Percentiles rank a stretch among this genome's conserved stretches.
Evolutionary conservation across 2,888 invertebrate species (phyloP).

Genomic region (Sericinus montela): DNA sequence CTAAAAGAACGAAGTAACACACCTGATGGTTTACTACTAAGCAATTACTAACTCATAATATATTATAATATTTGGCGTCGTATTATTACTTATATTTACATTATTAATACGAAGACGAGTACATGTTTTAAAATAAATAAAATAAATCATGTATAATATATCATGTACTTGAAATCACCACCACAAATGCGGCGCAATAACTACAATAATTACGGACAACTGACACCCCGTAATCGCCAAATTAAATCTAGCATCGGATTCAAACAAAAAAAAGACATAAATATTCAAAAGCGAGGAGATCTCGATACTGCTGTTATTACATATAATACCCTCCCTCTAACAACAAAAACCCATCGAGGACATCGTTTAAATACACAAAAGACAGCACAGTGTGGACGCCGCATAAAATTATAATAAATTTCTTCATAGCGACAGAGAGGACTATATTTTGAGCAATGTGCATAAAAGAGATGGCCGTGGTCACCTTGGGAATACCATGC

Average conservation of each 20-base stretch:
- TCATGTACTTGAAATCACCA: constrained; percentile 17
- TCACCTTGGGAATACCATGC: constrained; percentile 32
- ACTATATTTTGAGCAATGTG: constrained; percentile 22
- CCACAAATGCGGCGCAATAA: constrained; percentile 29
- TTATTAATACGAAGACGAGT: too few relatives aligned
- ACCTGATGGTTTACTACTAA: too few relatives aligned
- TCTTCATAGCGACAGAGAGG: constrained; percentile 41
- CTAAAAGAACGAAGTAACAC: too few relatives aligned
- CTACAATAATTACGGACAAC: constrained; percentile 60
- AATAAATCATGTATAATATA: background rate
- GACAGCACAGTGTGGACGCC: constrained; percentile 49
- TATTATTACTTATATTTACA: too few relatives aligned
- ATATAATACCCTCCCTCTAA: constrained; percentile 55
- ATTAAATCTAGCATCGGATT: constrained; percentile 48
- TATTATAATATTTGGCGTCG: too few relatives aligned
- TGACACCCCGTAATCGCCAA: constrained; percentile 60
- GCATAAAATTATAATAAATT: constrained; percentile 79
- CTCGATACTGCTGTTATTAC: constrained; percentile 47
- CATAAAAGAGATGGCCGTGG: constrained; percentile 30
- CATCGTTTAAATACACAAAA: constrained; percentile 70
- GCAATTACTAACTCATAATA: too few relatives aligned
- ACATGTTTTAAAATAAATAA: background rate
- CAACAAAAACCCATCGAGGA: constrained; percentile 59
- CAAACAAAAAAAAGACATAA: constrained; percentile 45
- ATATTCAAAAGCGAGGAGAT: constrained; percentile 53